A percentile compares a stretch with the other conserved stretches of the same genome.
Conservation (phyloP, 2,888 invertebrate species). For the Harmothoe impar region DNA sequence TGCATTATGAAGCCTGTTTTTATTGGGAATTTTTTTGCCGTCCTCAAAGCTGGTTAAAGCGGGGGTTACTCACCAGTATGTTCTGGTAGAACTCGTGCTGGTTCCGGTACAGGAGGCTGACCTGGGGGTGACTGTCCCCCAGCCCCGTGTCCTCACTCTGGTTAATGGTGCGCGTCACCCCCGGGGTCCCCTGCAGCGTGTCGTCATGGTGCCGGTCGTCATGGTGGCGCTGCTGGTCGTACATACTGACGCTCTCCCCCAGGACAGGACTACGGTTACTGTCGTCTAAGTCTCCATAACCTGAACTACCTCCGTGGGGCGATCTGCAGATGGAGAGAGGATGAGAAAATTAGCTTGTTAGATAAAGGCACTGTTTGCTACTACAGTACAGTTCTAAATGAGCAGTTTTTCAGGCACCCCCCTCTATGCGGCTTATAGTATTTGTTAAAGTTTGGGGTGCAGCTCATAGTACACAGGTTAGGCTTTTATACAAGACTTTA, state of each 20-base stretch:
- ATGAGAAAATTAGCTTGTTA: too few species aligned
- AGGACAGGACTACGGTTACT: slow-evolving; percentile 66
- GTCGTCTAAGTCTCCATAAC: slow-evolving; percentile 58
- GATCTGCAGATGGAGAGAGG: slow-evolving; percentile 38
- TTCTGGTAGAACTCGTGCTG: slow-evolving; percentile 78
- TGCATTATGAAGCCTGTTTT: too few species aligned
- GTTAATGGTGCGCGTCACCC: not conserved
- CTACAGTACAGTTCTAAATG: too few species aligned
- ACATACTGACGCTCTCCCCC: slow-evolving; percentile 70
- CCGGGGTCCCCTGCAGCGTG: not conserved
- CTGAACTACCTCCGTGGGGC: slow-evolving; percentile 44
- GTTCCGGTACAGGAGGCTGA: slow-evolving; percentile 71
- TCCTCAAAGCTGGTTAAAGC: too few species aligned
- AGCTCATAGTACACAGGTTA: too few species aligned
- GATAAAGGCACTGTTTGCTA: too few species aligned
- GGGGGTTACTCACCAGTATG: slow-evolving; percentile 79
- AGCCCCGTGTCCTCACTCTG: slow-evolving; percentile 60
- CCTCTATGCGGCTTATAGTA: too few species aligned
- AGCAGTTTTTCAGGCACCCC: too few species aligned
- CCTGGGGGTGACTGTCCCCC: slow-evolving; percentile 59
- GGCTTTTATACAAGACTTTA: too few species aligned
- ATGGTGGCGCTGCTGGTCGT: slow-evolving; percentile 45
- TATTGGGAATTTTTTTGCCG: too few species aligned
- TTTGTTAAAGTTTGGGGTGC: too few species aligned
- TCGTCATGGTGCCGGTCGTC: too few species aligned